phyloP scores from a whole-genome alignment of 2,113 vertebrate species.

The Protobothrops mucrosquamatus region DNA sequence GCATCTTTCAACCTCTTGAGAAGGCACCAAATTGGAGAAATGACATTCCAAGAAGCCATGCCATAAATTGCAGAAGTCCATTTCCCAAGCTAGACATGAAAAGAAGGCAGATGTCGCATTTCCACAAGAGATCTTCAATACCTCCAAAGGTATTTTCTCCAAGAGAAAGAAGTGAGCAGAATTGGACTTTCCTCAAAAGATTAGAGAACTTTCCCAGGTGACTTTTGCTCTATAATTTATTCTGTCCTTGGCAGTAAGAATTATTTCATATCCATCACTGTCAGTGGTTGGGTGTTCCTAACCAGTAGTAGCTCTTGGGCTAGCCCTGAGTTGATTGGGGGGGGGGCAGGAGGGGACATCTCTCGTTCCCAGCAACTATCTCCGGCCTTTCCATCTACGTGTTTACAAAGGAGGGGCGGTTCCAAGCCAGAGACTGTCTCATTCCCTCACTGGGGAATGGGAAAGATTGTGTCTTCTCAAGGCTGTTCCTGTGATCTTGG shows the following conservation, averaged over 20 bases:
- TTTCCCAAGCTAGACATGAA: too few relatives aligned
- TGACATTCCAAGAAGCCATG: too few relatives aligned
- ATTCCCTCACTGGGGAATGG: neutral
- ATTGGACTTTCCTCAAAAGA: neutral
- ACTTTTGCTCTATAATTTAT: neutral
- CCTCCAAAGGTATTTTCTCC: too few relatives aligned
- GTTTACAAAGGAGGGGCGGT: neutral
- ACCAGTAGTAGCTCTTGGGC: neutral
- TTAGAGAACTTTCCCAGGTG: neutral
- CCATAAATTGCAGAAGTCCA: too few relatives aligned
- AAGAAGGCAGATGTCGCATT: too few relatives aligned
- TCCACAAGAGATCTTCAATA: too few relatives aligned
- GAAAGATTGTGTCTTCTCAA: neutral
- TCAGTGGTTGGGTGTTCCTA: neutral
- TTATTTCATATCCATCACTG: neutral
- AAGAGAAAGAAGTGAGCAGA: neutral
- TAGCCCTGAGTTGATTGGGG: neutral
- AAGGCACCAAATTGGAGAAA: too few relatives aligned
- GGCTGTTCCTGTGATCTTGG: neutral
- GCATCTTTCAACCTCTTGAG: too few relatives aligned
- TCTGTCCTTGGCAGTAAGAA: neutral
- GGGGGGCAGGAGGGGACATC: too few relatives aligned
- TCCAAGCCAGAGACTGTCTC: neutral
- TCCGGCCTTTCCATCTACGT: neutral
- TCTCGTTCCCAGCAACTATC: neutral